A percentile compares a stretch with the other conserved stretches of the same genome.
phyloP scores from a whole-genome alignment of 2,888 invertebrate genomes.

The Dascillus cervinus region DNA sequence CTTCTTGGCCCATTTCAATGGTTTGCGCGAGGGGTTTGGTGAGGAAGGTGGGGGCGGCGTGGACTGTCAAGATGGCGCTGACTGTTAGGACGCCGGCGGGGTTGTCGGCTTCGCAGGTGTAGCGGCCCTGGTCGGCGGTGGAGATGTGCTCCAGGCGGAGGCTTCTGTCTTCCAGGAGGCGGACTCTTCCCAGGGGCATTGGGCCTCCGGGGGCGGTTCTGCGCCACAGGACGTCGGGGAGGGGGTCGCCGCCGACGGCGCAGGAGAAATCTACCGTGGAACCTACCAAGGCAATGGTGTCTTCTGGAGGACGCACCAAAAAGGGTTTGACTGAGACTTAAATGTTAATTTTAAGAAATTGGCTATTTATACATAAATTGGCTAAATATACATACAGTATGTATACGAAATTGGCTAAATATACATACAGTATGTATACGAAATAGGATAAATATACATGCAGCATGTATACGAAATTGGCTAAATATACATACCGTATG shows the following conservation, averaged over 20 bases:
- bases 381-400: no score
- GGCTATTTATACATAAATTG: no score
- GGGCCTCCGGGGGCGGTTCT: conserved; percentile 67
- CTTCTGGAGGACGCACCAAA: conserved; percentile 74
- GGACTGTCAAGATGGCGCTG: conserved; percentile 68
- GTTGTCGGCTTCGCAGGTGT: conserved; percentile 79
- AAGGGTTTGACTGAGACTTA: conserved; percentile 71
- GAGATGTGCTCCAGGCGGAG: conserved; percentile 66
- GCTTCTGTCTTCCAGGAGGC: conserved; percentile 71
- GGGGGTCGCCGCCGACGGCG: conserved; percentile 72
- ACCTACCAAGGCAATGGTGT: conserved; percentile 69
- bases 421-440: no score
- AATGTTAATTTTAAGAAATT: neutral
- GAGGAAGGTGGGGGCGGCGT: conserved; percentile 63
- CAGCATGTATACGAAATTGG: no score
- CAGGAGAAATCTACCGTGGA: conserved; percentile 75
- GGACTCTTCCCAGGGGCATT: conserved; percentile 71
- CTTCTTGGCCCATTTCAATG: conserved; percentile 61
- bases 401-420: no score
- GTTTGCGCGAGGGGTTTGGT: conserved; percentile 60
- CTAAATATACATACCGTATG: no score
- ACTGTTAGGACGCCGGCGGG: conserved; percentile 70
- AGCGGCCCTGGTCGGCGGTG: conserved; percentile 72
- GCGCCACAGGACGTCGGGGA: conserved; percentile 75
- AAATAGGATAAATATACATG: no score